A percentile compares a stretch with the other conserved stretches of the same genome.
Evolutionary conservation across 2,888 invertebrate genomes (phyloP).

Genomic region (Amorpha juglandis): DNA sequence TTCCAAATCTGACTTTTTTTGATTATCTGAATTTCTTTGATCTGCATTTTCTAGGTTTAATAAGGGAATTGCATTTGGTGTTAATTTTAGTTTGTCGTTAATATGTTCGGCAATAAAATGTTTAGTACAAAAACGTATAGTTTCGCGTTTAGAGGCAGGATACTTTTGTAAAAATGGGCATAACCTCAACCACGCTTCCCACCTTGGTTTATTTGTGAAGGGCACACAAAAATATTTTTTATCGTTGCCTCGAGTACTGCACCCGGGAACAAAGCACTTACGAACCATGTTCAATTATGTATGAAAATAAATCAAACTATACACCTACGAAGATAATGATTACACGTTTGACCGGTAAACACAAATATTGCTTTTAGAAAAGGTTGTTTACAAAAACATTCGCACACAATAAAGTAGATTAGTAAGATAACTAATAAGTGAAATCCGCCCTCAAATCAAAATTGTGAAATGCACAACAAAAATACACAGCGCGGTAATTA

Average conservation of each 20-base stretch:
- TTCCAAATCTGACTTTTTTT: not conserved
- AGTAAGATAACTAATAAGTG: too few relatives aligned
- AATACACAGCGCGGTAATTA: too few relatives aligned
- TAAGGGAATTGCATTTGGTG: not conserved
- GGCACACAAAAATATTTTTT: not conserved
- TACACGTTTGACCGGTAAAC: too few relatives aligned
- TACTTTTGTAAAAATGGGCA: not conserved
- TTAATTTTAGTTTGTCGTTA: not conserved
- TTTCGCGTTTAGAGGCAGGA: too few relatives aligned
- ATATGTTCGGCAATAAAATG: not conserved
- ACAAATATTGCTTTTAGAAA: too few relatives aligned
- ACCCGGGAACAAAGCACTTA: not conserved
- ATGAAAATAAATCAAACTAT: too few relatives aligned
- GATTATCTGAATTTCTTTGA: not conserved
- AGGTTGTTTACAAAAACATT: too few relatives aligned
- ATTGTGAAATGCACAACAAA: too few relatives aligned
- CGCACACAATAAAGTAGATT: too few relatives aligned
- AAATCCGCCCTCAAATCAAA: too few relatives aligned
- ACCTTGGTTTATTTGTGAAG: not conserved
- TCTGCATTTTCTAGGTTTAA: not conserved
- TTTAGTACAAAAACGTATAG: not conserved
- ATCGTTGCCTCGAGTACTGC: not conserved
- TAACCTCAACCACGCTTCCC: not conserved
- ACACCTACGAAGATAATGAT: too few relatives aligned
- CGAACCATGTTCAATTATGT: too few relatives aligned